Percentiles rank a stretch among this genome's conserved stretches.
Evolutionary conservation across 2,797 vertebrate species (phyloP).

Genomic region (Staurois parvus): DNA sequence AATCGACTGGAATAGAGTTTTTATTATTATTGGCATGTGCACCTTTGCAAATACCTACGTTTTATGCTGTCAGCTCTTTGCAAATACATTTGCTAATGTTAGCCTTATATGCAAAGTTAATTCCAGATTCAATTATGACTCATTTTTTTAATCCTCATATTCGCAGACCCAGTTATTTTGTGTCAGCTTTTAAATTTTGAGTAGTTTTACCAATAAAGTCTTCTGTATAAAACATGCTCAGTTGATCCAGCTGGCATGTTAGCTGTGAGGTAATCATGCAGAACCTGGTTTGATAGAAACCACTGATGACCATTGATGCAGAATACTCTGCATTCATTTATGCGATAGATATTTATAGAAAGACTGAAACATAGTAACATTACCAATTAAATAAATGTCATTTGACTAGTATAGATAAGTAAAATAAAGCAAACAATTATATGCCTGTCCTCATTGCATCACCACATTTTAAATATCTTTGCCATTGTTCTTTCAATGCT

Average conservation of each 20-base stretch:
- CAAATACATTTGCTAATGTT: neutral
- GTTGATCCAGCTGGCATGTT: constrained; percentile 25
- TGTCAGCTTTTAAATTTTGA: neutral
- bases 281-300: constrained; percentile 38
- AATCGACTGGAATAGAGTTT: too few relatives aligned
- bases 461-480: too few relatives aligned
- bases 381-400: too few relatives aligned
- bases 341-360: neutral
- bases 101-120: neutral
- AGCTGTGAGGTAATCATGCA: constrained; percentile 29
- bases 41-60: neutral
- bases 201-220: neutral
- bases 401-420: neutral
- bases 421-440: neutral
- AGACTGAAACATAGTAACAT: too few relatives aligned
- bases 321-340: constrained; percentile 1
- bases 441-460: neutral
- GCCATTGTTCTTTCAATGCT: too few relatives aligned
- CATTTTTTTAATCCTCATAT: neutral
- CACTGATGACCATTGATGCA: constrained; percentile 6
- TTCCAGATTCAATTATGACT: neutral
- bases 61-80: neutral
- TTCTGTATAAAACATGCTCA: constrained; percentile 8
- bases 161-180: neutral
- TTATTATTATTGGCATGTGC: too few relatives aligned